Evolutionary conservation across 2,888 invertebrate genomes (phyloP).

Genomic region (Sphaeridia pumilis): DNA sequence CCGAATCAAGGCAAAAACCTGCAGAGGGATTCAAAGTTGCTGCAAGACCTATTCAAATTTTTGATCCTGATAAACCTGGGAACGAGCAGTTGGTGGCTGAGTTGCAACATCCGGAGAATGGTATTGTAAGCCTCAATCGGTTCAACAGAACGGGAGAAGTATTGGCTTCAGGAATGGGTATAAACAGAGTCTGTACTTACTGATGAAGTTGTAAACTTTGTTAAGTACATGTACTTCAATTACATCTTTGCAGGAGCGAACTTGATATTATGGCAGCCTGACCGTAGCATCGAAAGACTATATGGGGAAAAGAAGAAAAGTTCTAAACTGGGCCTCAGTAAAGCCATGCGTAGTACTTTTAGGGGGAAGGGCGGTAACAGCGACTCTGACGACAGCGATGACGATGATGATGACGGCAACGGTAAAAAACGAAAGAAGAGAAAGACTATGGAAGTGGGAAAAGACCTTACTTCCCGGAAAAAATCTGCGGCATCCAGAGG

Average conservation of each 20-base stretch:
- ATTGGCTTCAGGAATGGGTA: conserved; percentile 32
- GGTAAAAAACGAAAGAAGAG: conserved; percentile 7
- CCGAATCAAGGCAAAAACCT: neutral
- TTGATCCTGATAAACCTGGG: conserved; percentile 26
- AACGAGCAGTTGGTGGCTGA: neutral
- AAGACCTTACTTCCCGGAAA: no score
- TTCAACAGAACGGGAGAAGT: conserved; percentile 31
- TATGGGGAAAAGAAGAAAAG: neutral
- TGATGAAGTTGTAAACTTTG: no score
- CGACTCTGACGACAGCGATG: conserved; percentile 1
- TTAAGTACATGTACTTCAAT: neutral
- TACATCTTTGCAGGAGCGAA: conserved; percentile 11
- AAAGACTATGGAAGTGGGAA: neutral
- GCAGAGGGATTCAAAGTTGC: neutral
- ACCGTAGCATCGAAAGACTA: conserved; percentile 2
- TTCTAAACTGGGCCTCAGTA: neutral
- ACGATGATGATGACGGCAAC: conserved; percentile 12
- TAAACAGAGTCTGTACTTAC: conserved; percentile 4
- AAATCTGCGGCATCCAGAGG: no score
- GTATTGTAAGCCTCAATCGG: conserved; percentile 24
- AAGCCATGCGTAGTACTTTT: neutral
- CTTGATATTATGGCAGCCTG: conserved; percentile 19
- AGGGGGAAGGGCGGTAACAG: neutral
- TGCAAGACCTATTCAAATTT: conserved; percentile 22
- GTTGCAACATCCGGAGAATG: conserved; percentile 23